Evolutionary conservation across 2,113 vertebrate species (phyloP).

Genomic region (Bucco capensis): DNA sequence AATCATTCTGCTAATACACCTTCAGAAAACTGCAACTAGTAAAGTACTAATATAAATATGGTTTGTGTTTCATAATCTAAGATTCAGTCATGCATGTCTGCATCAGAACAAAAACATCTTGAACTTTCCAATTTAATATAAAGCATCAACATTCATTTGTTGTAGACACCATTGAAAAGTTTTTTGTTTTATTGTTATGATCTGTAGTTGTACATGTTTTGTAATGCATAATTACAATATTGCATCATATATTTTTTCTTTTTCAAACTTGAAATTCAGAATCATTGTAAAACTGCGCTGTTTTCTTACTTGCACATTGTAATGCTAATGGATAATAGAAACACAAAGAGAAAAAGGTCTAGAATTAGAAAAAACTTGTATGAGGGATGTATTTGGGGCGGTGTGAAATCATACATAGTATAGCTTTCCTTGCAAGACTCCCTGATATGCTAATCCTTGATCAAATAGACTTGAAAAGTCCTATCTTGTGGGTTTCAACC

Average conservation of each 20-base stretch:
- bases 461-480: neutral
- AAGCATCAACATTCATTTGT: neutral
- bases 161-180: neutral
- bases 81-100: neutral
- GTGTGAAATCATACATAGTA: neutral
- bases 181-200: neutral
- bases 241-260: neutral
- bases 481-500: neutral
- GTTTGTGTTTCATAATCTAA: neutral
- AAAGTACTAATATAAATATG: neutral
- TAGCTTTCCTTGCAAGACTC: neutral
- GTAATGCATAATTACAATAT: neutral
- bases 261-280: neutral
- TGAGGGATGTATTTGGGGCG: neutral
- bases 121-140: neutral
- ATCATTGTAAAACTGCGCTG: neutral
- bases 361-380: neutral
- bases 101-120: neutral
- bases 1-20: neutral
- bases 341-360: neutral
- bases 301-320: neutral
- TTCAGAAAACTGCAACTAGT: neutral
- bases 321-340: neutral
- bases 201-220: neutral
- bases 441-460: neutral